Conservation (phyloP, 2,113 vertebrate species). For the Ibidorhyncha struthersii region DNA sequence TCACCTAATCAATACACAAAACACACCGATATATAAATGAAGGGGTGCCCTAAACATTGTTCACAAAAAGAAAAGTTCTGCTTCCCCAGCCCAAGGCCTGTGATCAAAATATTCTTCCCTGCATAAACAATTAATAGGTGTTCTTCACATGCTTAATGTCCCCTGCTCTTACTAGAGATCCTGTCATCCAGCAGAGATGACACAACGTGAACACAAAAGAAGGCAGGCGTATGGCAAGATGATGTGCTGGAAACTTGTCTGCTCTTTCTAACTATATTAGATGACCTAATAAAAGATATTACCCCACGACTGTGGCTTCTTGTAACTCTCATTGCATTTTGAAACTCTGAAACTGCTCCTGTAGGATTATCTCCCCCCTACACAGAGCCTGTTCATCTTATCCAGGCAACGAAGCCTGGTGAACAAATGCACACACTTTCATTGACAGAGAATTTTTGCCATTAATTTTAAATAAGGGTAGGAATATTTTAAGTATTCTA, state of each 20-base stretch:
- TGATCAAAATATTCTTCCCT: background rate
- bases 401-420: background rate
- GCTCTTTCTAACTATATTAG: background rate
- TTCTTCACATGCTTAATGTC: background rate
- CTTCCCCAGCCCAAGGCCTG: background rate
- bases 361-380: background rate
- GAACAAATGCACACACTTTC: background rate
- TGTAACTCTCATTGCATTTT: background rate
- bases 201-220: background rate
- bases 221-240: background rate
- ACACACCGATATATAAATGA: fast-evolving
- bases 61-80: background rate
- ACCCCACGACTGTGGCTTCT: background rate
- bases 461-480: background rate
- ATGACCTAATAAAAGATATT: background rate
- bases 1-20: background rate
- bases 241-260: background rate
- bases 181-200: background rate
- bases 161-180: background rate
- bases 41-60: background rate
- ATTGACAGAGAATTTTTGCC: background rate
- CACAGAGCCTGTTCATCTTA: background rate
- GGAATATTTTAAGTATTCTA: background rate
- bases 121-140: background rate
- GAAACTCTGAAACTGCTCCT: background rate